Base-by-base conservation (phyloP, 2,888 invertebrate genomes). In the Achlya flavicornis region DNA sequence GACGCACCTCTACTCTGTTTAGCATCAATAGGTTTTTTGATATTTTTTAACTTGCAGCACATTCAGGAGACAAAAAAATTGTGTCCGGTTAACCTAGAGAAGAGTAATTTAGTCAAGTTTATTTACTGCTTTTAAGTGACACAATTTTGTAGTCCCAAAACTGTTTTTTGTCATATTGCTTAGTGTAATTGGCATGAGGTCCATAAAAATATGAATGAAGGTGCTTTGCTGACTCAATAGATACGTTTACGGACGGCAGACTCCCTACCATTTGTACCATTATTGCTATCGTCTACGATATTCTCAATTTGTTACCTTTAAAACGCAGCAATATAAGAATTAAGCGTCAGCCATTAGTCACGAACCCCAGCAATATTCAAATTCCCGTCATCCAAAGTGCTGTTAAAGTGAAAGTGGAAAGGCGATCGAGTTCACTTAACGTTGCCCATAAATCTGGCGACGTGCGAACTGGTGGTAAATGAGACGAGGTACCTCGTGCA, bases 351-450 rank as follows among this genome's bases (percentile, higher is more conserved):
- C 60, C 64, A 62, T 66, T 64, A 66, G 35, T 66, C 57, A 57
- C 46, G 26, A 57, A 19, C 57, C 32, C 33, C 58, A 57, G 63
- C 57, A 48, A 41, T 61, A 46, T 60, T 60, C 60, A 60, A 60
- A 60, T 60, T 58, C 62, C 59, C 62, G 53, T 53, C 62, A 60
- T 63, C 57, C 63, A 53, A 53, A 63, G 53, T 53, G 53, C 19
- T 63, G 65, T 66, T 65, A 72, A 74, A 74, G 76, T 76, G 77
- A 70, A 70, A 72, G 79, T 69, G 67, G 75, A 73, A 72, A 38
- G 79, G 79, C 88, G 86, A 86, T 89, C 88, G 84, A 74, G 79
- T 83, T 86, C 88, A 89, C 89, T 90, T 89, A 89, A 79, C 78
- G 78, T 71, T 71, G 63, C 66, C 80, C 77, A 88, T 90, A 88